Conservation (phyloP, 1,140 invertebrate genomes). For the Maconellicoccus hirsutus region DNA sequence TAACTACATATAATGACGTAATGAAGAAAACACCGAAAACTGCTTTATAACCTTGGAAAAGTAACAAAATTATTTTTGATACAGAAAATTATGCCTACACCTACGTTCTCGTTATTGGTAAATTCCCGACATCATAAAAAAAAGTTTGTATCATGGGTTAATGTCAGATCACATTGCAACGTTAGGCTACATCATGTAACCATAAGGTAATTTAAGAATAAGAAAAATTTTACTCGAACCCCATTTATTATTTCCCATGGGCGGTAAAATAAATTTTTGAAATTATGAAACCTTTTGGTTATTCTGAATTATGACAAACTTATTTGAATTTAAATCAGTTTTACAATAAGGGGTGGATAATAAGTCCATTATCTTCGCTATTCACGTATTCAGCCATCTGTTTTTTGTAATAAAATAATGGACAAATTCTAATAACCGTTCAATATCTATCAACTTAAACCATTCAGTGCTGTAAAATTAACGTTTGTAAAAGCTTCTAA, state of each 20-base stretch:
- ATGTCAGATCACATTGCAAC: too few relatives aligned
- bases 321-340: slow-evolving; percentile 10
- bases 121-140: too few relatives aligned
- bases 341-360: neutral
- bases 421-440: neutral
- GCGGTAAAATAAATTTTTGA: neutral
- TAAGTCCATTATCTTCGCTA: neutral
- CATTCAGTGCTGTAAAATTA: too few relatives aligned
- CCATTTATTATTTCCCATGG: neutral
- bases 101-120: too few relatives aligned
- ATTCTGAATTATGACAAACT: neutral
- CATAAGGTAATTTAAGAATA: neutral
- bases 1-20: too few relatives aligned
- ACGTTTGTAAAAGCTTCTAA: too few relatives aligned
- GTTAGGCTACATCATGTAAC: too few relatives aligned
- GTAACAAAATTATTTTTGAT: too few relatives aligned
- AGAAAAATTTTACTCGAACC: neutral
- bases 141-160: too few relatives aligned
- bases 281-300: neutral
- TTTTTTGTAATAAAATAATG: neutral
- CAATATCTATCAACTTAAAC: neutral
- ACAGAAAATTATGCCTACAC: too few relatives aligned
- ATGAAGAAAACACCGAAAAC: too few relatives aligned
- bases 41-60: too few relatives aligned
- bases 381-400: neutral